Evolutionary conservation across 2,797 vertebrate species (phyloP).

Genomic region (Iguana delicatissima): DNA sequence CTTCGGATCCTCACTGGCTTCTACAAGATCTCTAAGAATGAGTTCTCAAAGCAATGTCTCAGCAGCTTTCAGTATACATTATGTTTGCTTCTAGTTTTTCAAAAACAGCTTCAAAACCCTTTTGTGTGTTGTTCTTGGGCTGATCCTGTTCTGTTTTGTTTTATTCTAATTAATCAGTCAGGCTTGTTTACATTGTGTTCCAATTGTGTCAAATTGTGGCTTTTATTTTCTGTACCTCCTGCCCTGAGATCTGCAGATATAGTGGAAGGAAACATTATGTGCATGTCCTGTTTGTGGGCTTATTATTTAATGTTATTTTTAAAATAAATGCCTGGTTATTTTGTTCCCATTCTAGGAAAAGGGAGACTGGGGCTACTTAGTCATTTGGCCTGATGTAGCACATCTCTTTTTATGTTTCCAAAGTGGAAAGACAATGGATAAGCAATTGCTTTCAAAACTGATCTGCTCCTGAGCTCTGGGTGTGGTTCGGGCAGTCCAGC

Average conservation of each 20-base stretch:
- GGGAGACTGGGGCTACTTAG: not conserved
- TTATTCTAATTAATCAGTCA: not conserved
- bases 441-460: not conserved
- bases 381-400: not conserved
- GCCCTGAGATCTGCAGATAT: not conserved
- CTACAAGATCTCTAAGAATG: not conserved
- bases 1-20: not conserved
- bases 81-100: not conserved
- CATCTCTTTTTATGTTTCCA: not conserved
- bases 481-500: too few species aligned
- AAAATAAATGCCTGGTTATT: too few species aligned
- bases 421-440: not conserved
- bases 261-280: not conserved
- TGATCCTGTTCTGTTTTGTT: not conserved
- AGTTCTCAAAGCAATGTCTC: slow-evolving; percentile 1
- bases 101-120: not conserved
- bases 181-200: not conserved
- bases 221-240: not conserved
- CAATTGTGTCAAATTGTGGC: not conserved
- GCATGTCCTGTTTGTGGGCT: not conserved
- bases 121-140: slow-evolving; percentile 9
- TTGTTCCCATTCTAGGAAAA: not conserved
- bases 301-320: not conserved
- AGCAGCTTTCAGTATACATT: not conserved
- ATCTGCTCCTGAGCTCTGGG: not conserved